Base-by-base conservation (phyloP, 2,797 vertebrate genomes). In the Bovichtus diacanthus region DNA sequence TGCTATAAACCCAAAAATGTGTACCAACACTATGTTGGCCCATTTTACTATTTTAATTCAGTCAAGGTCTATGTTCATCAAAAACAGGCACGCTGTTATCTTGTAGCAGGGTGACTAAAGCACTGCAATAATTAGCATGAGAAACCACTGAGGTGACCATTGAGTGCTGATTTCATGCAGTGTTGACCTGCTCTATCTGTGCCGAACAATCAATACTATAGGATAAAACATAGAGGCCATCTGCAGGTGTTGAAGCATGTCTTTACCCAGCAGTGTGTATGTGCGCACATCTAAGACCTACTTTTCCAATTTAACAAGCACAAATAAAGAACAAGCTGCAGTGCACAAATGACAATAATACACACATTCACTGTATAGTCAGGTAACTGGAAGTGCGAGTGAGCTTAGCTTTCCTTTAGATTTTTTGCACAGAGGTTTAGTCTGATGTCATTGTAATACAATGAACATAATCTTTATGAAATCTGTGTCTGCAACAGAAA, bases 71-170 rank as follows among this genome's bases (percentile, higher is more conserved):
- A 15, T 16, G 46, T n/a, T 65, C 50, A 39, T 46, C 36, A 46
- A 44, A 62, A 62, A n/a, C 50, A 59, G 18, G 21, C 23, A 21
- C 18, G 10, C 36, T 43, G 3, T 66, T 62, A 71, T 78, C 61
- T 68, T 75, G 23, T 13, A 23, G 39, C 81, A 43, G 60, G 49
- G 53, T 76, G 43, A 81, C 55, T 63, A 70, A 54, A 74, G 36
- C 59, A 34, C 72, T 61, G 74, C 76, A 81, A 55, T 80, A 10
- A 87, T 84, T 83, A 88, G 79, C 82, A 84, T 82, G 67, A 81
- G 44, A 73, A 77, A 61, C 16, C 62, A 43, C 46, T 31, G 69
- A 51, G 62, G 63, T n/a, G n/a, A n/a, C n/a, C n/a, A n/a, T n/a
- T n/a, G n/a, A n/a, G n/a, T 43, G 66, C 55, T 53, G 75, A 51